Conservation (phyloP, 2,797 vertebrate species). For the Sebastes kiyomatsui region DNA sequence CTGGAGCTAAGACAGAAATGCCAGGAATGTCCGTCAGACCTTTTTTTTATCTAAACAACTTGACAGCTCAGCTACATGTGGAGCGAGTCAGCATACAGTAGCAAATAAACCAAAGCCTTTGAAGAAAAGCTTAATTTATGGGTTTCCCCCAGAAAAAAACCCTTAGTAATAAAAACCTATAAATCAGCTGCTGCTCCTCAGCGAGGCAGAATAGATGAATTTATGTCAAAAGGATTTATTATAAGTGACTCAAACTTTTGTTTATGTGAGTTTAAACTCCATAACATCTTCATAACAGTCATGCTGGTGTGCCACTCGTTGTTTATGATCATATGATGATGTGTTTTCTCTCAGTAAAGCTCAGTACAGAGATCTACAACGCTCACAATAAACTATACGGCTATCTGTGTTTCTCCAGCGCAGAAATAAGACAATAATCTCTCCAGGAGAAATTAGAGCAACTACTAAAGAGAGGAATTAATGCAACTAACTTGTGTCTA, state of each 20-base stretch:
- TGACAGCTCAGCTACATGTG: background rate
- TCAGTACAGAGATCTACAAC: background rate
- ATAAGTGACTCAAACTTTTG: background rate
- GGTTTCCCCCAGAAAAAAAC: background rate
- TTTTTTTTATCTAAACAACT: background rate
- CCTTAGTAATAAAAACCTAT: background rate
- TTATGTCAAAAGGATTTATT: background rate
- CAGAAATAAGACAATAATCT: slow-evolving; percentile 56
- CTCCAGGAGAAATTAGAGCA: slow-evolving; percentile 29
- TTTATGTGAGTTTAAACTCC: background rate
- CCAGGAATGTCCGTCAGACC: background rate
- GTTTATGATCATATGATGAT: background rate
- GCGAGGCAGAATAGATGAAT: too few relatives aligned
- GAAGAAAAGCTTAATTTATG: background rate
- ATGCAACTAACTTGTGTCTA: too few relatives aligned
- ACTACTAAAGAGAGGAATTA: too few relatives aligned
- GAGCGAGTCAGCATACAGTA: background rate
- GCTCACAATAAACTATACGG: slow-evolving; percentile 32
- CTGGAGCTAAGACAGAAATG: background rate
- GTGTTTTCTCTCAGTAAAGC: slow-evolving; percentile 15
- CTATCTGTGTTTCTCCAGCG: slow-evolving; percentile 70
- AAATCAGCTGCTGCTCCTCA: too few relatives aligned
- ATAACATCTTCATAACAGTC: background rate
- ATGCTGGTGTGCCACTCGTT: background rate
- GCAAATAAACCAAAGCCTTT: background rate